phyloP scores from a whole-genome alignment of 92 coral and sea anemone species.

The Palythoa caribaeorum region DNA sequence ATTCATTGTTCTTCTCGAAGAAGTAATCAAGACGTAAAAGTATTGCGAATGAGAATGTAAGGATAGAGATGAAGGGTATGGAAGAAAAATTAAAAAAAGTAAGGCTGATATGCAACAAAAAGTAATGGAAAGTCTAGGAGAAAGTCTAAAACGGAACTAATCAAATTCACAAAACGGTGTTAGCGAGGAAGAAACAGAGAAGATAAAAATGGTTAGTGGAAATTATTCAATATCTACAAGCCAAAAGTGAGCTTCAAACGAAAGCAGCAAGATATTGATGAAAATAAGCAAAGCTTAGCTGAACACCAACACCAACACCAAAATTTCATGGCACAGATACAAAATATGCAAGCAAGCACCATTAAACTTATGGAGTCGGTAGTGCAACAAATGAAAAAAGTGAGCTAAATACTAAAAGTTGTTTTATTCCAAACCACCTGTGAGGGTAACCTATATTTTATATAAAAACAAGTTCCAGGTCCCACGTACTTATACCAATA shows the following conservation, averaged over 20 bases:
- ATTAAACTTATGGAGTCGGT: too few relatives aligned
- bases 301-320: too few relatives aligned
- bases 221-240: slow-evolving; percentile 50
- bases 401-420: too few relatives aligned
- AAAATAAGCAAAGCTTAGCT: too few relatives aligned
- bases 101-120: slow-evolving; percentile 54
- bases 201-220: slow-evolving; percentile 51
- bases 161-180: slow-evolving; percentile 52
- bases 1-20: slow-evolving; percentile 51
- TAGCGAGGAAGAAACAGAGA: slow-evolving; percentile 2
- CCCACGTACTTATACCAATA: too few relatives aligned
- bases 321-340: too few relatives aligned
- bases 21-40: slow-evolving; percentile 45
- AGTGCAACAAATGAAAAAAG: too few relatives aligned
- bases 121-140: slow-evolving; percentile 58
- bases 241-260: slow-evolving; percentile 52
- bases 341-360: too few relatives aligned
- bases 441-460: too few relatives aligned
- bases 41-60: slow-evolving; percentile 43
- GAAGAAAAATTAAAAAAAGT: slow-evolving; percentile 44
- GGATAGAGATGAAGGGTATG: slow-evolving; percentile 53
- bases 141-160: slow-evolving; percentile 49
- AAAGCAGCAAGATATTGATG: slow-evolving; percentile 6
- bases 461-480: too few relatives aligned
- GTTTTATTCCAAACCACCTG: too few relatives aligned